Conservation (phyloP, 1,140 invertebrate genomes). For the Drosophila kikkawai region DNA sequence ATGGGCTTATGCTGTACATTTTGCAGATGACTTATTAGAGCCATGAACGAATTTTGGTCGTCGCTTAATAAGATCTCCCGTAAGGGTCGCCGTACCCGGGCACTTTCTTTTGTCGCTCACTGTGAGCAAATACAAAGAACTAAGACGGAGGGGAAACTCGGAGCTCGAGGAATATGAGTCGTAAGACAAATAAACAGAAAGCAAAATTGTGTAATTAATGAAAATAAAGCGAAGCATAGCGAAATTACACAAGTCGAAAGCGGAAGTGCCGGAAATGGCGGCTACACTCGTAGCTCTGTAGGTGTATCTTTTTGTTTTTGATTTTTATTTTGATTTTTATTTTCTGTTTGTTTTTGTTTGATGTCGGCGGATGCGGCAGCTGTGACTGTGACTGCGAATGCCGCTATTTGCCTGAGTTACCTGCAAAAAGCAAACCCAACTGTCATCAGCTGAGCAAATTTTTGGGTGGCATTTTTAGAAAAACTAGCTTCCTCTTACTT, state of each 20-base stretch:
- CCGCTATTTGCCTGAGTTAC: slow-evolving; percentile 20
- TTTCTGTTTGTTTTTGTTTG: slow-evolving; percentile 31
- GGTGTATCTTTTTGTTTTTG: slow-evolving; percentile 35
- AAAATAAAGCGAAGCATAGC: slow-evolving; percentile 54
- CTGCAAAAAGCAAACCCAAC: slow-evolving; percentile 27
- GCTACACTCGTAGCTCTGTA: slow-evolving; percentile 33
- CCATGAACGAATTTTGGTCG: slow-evolving; percentile 53
- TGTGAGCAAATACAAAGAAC: slow-evolving; percentile 49
- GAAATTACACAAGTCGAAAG: slow-evolving; percentile 75
- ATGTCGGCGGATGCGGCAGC: slow-evolving; percentile 61
- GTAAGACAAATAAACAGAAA: slow-evolving; percentile 71
- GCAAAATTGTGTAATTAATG: slow-evolving; percentile 67
- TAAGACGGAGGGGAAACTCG: slow-evolving; percentile 12
- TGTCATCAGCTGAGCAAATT: slow-evolving; percentile 34
- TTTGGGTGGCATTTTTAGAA: background rate
- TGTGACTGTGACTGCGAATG: slow-evolving; percentile 37
- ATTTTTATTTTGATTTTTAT: slow-evolving; percentile 13
- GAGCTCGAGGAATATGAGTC: slow-evolving; percentile 41
- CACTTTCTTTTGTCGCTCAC: slow-evolving; percentile 77
- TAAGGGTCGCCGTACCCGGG: slow-evolving; percentile 32
- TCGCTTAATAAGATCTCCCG: slow-evolving; percentile 41
- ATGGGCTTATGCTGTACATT: slow-evolving; percentile 78
- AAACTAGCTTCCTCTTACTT: slow-evolving; percentile 9
- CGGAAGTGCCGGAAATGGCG: slow-evolving; percentile 74
- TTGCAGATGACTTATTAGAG: slow-evolving; percentile 63